phyloP scores from a whole-genome alignment of 2,113 vertebrate species.

The Corythaixoides concolor region DNA sequence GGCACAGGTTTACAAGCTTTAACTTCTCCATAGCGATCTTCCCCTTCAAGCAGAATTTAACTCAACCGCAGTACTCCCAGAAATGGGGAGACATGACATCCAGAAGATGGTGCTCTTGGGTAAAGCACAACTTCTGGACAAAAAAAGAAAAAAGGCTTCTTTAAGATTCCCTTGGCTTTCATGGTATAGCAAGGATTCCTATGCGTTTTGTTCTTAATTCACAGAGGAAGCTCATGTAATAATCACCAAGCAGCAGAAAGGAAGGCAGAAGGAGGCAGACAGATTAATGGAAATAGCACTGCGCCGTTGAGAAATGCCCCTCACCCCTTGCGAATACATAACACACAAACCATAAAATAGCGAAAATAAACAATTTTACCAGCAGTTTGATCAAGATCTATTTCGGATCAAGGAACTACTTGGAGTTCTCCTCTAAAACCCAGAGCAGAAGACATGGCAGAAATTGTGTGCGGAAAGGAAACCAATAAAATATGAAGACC shows the following conservation, averaged over 20 bases:
- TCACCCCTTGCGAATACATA: rapidly evolving
- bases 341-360: not conserved
- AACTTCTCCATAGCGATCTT: not conserved
- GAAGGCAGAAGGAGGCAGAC: not conserved
- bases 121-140: not conserved
- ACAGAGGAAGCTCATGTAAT: not conserved
- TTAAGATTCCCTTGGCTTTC: not conserved
- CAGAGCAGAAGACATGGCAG: not conserved
- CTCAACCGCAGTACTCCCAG: not conserved
- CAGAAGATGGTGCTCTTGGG: constrained; percentile 64
- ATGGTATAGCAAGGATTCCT: not conserved
- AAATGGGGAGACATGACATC: not conserved
- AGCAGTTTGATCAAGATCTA: not conserved
- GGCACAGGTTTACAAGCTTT: not conserved
- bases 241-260: not conserved
- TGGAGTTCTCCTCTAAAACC: not conserved
- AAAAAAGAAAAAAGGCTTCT: not conserved
- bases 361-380: not conserved
- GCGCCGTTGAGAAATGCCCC: not conserved
- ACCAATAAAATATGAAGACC: not conserved
- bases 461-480: not conserved
- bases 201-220: not conserved
- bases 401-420: not conserved
- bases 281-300: not conserved
- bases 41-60: not conserved